Evolutionary conservation across 1,140 invertebrate genomes (phyloP), one percentile per base, ranked within the genome.

Genomic region (Phortica variegata): DNA sequence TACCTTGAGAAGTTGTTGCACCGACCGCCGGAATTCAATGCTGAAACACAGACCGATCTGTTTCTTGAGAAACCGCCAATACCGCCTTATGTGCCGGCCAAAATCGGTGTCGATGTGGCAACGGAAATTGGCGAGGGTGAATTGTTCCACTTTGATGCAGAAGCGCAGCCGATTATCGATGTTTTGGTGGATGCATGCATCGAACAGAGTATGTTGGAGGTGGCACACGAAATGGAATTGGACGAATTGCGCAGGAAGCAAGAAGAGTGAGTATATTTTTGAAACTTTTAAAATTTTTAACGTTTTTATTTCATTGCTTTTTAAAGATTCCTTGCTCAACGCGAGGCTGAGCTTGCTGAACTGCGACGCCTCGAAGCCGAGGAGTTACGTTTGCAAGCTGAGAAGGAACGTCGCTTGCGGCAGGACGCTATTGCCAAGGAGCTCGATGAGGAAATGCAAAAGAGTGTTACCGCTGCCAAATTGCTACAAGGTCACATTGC

Each of bases 101-200:
- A 89, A 77, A 83, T 83, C 48, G 91, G 91, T 19, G 78, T 85
- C 19, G 91, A 95, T 77, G 84, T 79, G 2, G 79, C 77, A 52
- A 95, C 93, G 16, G 91, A 96, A 79, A 93, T 95, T 37, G 83
- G 85, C 57, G 87, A 90, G 3, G 91, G 90, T 44, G 92, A 95
- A 84, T 77, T 91, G n/a, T 91, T 89, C 76, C 87, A 95, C 77
- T 96, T 92, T 77, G 91, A 95, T 76, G 77, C 84, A 57, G 92
- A 95, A 76, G 90, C 93, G 7, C 85, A 87, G 61, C 90, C 92
- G 6, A 87, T 95, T 32, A 79, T 95, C 41, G 91, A 95, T 75
- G 84, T 89, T 12, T 77, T 96, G 20, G 88, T 95, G 15, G 90
- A 90, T 17, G 91, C 91, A 73, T 92, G 90, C 21, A 81, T 93